A percentile compares a stretch with the other conserved stretches of the same genome.
These are phyloP conservation scores for Cyrtorhinus lividipennis DNA, from an alignment of 1,140 invertebrate species.

Conservation along the genomic window DNA sequence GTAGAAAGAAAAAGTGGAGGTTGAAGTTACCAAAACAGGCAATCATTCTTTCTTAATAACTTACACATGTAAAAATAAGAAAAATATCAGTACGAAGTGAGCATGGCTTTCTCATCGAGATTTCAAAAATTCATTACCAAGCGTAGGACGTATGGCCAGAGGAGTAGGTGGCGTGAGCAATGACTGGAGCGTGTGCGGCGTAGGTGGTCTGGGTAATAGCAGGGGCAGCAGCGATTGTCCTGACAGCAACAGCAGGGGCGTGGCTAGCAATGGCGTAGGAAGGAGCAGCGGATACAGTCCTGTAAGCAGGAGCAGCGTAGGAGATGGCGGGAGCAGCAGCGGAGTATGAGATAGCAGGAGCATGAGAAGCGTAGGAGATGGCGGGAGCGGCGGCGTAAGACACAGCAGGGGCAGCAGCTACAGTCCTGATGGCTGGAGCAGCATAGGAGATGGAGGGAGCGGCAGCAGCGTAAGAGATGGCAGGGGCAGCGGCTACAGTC, in stretches of 20 bases:
- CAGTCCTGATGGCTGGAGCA: neutral
- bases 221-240: slow-evolving; percentile 14
- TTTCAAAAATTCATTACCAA: slow-evolving; percentile 14
- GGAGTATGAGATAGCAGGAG: slow-evolving; percentile 18
- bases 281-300: neutral
- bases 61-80: neutral
- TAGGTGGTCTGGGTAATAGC: slow-evolving; percentile 5
- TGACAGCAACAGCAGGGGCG: slow-evolving; percentile 20
- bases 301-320: slow-evolving; percentile 18
- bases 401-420: slow-evolving; percentile 13
- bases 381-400: neutral
- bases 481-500: slow-evolving; percentile 17
- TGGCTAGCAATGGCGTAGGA: slow-evolving; percentile 9
- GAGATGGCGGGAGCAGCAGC: slow-evolving; percentile 23
- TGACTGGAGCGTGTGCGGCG: slow-evolving; percentile 18
- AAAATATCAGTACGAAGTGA: neutral
- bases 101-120: neutral
- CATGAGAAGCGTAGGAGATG: slow-evolving; percentile 1
- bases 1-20: too few relatives aligned
- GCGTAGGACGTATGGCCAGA: slow-evolving; percentile 18
- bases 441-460: slow-evolving; percentile 13
- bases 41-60: neutral
- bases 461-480: slow-evolving; percentile 21
- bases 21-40: too few relatives aligned
- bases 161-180: slow-evolving; percentile 16